Base-by-base conservation (phyloP, 92 coral and sea anemone species). In the Epizoanthus rinbou region DNA sequence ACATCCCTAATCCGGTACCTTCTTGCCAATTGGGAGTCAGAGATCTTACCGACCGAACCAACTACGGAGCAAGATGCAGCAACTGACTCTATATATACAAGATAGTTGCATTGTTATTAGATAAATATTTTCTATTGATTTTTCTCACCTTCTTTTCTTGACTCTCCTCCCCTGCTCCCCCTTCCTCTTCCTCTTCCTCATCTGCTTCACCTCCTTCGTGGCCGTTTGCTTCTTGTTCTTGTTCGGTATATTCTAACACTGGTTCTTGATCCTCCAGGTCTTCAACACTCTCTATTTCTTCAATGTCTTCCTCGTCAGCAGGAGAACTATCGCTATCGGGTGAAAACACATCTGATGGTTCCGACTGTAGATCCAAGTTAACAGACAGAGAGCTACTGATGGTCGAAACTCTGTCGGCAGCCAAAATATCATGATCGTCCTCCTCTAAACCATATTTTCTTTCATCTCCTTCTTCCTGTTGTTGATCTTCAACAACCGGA, bases 271-370 rank as follows among this genome's bases (percentile, higher is more conserved):
- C 64, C 13, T 56, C 80, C 80, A 23, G 8, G 23, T 13, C 79
- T 47, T 74, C 21, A 6, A 74, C 41, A 18, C 13, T n/a, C n/a
- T 23, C 79, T 16, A 24, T 24, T 21, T 74, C 64, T 1, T 54
- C 80, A 4, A 31, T 15, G 8, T 67, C 64, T 54, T 74, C 80
- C 41, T 74, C 64, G 14, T 74, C 80, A 4, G 43, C 28, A 3
- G 65, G 23, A n/a, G 41, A 50, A 50, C 54, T 50, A 13, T 50
- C 54, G 54, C 54, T 28, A 15, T 74, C 65, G 23, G 80, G 79
- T 16, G 79, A 74, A 35, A 57, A 70, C 17, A 74, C 25, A 74
- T 74, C 80, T 25, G 65, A 74, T 52, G 64, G 80, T 11, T 74
- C 80, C 8, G 80, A 74, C 21, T 54, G 63, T 18, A 73, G 21